phyloP scores from a whole-genome alignment of 2,797 vertebrate species.

The Enoplosus armatus region DNA sequence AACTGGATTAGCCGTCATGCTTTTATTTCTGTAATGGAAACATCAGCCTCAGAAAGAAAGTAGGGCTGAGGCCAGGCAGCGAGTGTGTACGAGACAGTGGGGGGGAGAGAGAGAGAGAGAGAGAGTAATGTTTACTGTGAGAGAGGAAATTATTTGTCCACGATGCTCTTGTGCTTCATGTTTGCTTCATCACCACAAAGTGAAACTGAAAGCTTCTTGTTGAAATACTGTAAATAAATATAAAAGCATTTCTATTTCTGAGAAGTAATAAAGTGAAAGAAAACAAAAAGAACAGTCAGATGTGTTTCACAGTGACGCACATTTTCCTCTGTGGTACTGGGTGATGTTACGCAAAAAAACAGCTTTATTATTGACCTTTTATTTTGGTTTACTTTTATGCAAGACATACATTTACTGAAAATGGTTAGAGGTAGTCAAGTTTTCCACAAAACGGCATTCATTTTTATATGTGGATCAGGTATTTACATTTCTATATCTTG shows the following conservation, averaged over 20 bases:
- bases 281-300: background rate
- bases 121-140: background rate
- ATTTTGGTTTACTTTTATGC: background rate
- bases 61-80: constrained; percentile 67
- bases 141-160: constrained; percentile 27
- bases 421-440: no score
- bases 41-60: constrained; percentile 75
- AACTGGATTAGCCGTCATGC: constrained; percentile 81
- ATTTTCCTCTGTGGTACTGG: background rate
- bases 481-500: no score
- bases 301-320: background rate
- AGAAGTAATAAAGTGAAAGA: background rate
- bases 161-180: constrained; percentile 8
- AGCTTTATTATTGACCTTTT: background rate
- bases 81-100: constrained; percentile 27
- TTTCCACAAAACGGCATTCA: no score
- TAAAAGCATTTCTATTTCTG: no score
- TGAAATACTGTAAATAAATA: no score
- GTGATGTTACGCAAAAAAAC: background rate
- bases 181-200: constrained; percentile 17
- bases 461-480: no score
- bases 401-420: no score
- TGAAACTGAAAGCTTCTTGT: constrained; percentile 15
- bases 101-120: background rate
- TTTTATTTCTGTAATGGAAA: constrained; percentile 85